Base-by-base conservation (phyloP, 2,888 invertebrate genomes). In the Hesperia comma region DNA sequence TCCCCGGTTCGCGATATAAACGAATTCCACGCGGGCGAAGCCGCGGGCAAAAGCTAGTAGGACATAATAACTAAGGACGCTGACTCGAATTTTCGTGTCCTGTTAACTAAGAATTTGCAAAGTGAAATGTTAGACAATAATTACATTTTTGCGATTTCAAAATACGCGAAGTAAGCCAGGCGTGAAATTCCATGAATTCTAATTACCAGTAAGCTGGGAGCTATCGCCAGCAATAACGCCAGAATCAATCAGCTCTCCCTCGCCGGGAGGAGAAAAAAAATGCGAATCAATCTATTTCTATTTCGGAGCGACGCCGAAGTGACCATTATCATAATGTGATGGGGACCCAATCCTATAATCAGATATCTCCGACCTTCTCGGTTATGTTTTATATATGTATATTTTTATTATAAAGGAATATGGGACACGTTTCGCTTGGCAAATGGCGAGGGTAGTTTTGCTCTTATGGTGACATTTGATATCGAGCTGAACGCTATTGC, bases 201-300 rank as follows among this genome's bases (percentile, higher is more conserved):
- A 80, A 82, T 80, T 79, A 81, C 80, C 79, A 77, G 77, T 76
- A 78, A 75, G 72, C 77, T 71, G 77, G 76, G 75, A 77, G 53
- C 77, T 77, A 79, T 75, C 72, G 68, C 64, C 72, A 69, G 73
- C 79, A 78, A 82, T 80, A 81, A 60, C 43, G 60, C 32, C 79
- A 83, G 79, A 85, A 84, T 86, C 85, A 84, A 85, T 86, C 85
- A 83, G 79, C 63, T 75, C 68, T 54, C 32, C 61, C 74, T 75
- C 78, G 69, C 58, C 69, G 70, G 70, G 68, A 66, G 67, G 69
- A 73, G 77, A 77, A 77, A 80, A 84, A 86, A 86, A 87, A 86
- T 85, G 85, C 79, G 83, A 87, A 88, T 88, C 88, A 88, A 87
- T 88, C 88, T 87, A 88, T 88, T 84, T 86, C 83, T 86, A 87